Percentiles rank a stretch among this genome's conserved stretches.
phyloP scores from a whole-genome alignment of 2,888 invertebrate genomes.

The Hoplodrina ambigua region DNA sequence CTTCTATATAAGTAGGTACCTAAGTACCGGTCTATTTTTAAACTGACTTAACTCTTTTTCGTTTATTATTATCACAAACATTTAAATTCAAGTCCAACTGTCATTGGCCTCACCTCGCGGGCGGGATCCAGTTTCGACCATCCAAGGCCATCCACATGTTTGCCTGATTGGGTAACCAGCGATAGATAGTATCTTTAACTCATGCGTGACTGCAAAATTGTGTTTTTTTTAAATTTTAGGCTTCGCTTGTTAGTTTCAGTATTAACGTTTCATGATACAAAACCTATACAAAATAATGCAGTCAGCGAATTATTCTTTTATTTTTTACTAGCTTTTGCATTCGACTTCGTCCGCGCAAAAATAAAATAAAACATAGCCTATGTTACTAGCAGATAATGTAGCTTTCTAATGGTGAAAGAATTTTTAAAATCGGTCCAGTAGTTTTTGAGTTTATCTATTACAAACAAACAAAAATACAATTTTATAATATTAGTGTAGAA shows the following conservation, averaged over 20 bases:
- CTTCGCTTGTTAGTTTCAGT: background rate
- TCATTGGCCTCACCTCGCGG: constrained; percentile 10
- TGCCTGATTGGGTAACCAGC: background rate
- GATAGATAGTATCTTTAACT: background rate
- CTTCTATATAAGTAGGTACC: background rate
- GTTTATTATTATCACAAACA: background rate
- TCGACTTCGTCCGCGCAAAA: no score
- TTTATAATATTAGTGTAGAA: no score
- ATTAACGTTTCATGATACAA: no score
- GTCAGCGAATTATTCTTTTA: no score
- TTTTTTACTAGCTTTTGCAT: no score
- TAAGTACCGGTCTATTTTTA: background rate
- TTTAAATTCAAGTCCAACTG: constrained; percentile 3
- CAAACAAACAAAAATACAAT: no score
- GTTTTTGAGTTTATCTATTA: no score
- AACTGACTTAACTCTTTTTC: background rate
- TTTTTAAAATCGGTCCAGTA: no score
- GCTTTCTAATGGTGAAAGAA: no score
- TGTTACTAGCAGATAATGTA: no score
- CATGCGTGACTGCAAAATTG: background rate
- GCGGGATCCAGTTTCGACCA: constrained; percentile 21
- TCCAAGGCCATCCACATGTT: constrained; percentile 22
- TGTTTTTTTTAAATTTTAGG: background rate
- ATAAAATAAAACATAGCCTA: no score
- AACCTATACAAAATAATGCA: no score